phyloP scores from a whole-genome alignment of 2,113 vertebrate species.

The Sinocyclocheilus anshuiensis region DNA sequence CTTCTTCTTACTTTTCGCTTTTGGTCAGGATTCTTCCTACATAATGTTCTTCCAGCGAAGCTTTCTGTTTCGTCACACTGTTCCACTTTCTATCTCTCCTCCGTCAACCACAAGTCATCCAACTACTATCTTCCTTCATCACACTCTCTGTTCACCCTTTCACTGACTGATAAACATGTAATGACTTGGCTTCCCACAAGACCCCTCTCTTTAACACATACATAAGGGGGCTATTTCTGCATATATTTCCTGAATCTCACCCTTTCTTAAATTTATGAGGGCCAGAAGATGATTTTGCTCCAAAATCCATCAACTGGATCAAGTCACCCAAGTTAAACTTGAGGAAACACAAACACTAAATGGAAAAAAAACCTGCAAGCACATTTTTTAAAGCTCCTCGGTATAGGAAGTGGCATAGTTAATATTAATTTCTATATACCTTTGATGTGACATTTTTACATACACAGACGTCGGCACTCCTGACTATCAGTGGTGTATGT shows the following conservation, averaged over 20 bases:
- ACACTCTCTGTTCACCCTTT: conserved; percentile 66
- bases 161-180: conserved; percentile 67
- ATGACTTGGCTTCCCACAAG: conserved; percentile 34
- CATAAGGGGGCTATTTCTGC: background rate
- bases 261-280: background rate
- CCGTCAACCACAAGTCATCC: conserved; percentile 61
- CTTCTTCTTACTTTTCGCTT: conserved; percentile 22
- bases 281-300: background rate
- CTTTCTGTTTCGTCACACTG: conserved; percentile 40
- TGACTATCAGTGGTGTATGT: conserved; percentile 64
- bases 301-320: background rate
- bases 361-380: background rate
- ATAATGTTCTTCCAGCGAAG: conserved; percentile 13
- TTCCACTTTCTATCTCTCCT: conserved; percentile 46
- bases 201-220: conserved; percentile 20
- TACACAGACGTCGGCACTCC: conserved; percentile 50
- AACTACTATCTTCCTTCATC: conserved; percentile 69
- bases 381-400: too few species aligned
- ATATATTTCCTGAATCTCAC: background rate
- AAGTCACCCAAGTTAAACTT: background rate
- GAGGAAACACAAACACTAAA: background rate
- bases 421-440: background rate
- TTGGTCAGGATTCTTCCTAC: background rate
- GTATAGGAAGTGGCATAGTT: background rate
- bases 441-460: conserved; percentile 13